phyloP scores from a whole-genome alignment of 2,888 invertebrate genomes.

The Sminthurinus aureus region DNA sequence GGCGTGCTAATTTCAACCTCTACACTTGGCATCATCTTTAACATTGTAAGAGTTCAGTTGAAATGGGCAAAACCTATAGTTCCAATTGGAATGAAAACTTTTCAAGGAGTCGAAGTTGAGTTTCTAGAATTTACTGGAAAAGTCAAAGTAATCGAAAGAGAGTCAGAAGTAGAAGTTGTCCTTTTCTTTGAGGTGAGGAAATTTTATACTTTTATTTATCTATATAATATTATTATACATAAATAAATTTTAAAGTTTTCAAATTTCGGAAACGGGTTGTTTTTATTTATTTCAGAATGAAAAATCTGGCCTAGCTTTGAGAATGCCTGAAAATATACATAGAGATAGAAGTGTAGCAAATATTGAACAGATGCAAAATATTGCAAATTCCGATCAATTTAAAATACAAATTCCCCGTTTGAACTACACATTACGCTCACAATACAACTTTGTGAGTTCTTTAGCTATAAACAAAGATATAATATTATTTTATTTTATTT shows the following conservation, averaged over 20 bases:
- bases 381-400: background rate
- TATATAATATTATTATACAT: background rate
- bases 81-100: constrained; percentile 5
- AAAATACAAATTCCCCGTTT: constrained; percentile 14
- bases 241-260: background rate
- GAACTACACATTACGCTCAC: constrained; percentile 22
- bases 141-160: constrained; percentile 6
- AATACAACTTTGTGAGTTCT: constrained; percentile 21
- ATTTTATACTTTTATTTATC: too few relatives aligned
- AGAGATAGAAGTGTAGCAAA: constrained; percentile 21
- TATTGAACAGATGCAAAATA: constrained; percentile 20
- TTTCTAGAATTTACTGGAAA: constrained; percentile 24
- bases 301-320: constrained; percentile 25
- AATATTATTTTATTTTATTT: background rate
- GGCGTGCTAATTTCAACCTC: constrained; percentile 26
- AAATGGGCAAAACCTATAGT: constrained; percentile 1
- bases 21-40: constrained; percentile 11
- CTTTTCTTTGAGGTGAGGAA: constrained; percentile 17
- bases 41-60: background rate
- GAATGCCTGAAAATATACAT: constrained; percentile 23
- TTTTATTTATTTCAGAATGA: constrained; percentile 7
- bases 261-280: background rate
- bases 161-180: constrained; percentile 4
- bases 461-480: background rate
- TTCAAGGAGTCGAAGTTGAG: constrained; percentile 3